These are phyloP conservation scores for Cheilosia impressa DNA, from an alignment of 2,888 invertebrate species.

Conservation along the genomic window DNA sequence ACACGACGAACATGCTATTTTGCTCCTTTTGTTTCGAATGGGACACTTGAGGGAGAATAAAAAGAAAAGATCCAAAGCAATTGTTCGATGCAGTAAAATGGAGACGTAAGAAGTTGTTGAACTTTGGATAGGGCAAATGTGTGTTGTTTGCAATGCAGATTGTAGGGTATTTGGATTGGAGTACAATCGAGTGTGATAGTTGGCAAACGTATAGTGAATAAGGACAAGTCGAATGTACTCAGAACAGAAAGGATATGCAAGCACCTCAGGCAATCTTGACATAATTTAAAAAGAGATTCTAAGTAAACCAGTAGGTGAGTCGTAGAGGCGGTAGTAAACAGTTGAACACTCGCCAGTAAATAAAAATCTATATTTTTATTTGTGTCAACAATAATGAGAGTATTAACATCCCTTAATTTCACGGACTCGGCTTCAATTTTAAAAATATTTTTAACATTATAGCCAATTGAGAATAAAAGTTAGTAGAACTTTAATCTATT, in stretches of 20 bases:
- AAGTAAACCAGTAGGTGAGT: not conserved
- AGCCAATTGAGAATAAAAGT: too few relatives aligned
- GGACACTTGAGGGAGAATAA: not conserved
- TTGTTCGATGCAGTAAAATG: conserved; percentile 12
- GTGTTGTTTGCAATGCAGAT: not conserved
- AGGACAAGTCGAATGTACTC: not conserved
- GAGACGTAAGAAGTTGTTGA: conserved; percentile 1
- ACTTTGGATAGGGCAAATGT: conserved; percentile 4
- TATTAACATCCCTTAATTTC: too few relatives aligned
- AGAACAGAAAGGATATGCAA: too few relatives aligned
- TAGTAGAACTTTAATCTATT: too few relatives aligned
- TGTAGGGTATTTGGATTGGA: not conserved
- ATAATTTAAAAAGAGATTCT: too few relatives aligned
- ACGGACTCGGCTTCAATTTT: too few relatives aligned
- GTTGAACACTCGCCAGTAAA: not conserved
- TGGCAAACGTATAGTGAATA: not conserved
- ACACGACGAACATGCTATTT: conserved; percentile 38
- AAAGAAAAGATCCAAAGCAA: conserved; percentile 2
- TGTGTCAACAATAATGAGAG: too few relatives aligned
- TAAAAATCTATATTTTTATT: too few relatives aligned
- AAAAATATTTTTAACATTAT: too few relatives aligned
- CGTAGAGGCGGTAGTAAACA: too few relatives aligned
- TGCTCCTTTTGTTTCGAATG: conserved; percentile 27
- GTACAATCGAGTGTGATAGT: not conserved
- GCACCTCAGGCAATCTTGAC: conserved; percentile 6